These are phyloP conservation scores for Drosophila repleta DNA, from an alignment of 1,140 invertebrate genomes.

Conservation along the genomic window DNA sequence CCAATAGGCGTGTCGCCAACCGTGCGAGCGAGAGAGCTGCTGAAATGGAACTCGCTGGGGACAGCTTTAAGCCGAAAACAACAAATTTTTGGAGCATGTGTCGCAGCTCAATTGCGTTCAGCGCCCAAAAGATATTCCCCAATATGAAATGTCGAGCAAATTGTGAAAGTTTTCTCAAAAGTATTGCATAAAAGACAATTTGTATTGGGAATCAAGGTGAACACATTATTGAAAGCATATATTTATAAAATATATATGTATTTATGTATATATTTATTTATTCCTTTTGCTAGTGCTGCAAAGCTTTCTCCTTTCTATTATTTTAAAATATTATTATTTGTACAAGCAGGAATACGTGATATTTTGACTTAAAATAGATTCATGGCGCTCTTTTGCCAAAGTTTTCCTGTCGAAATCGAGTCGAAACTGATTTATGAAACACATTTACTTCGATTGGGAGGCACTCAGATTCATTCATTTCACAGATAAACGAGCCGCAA, in stretches of 20 bases:
- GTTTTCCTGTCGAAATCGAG: neutral
- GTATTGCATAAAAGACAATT: neutral
- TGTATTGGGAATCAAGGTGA: neutral
- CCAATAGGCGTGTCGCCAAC: neutral
- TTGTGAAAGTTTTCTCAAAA: neutral
- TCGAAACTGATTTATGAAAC: constrained; percentile 39
- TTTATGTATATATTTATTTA: neutral
- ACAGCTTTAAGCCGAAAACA: constrained; percentile 45
- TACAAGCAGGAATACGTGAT: no score
- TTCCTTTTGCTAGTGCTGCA: neutral
- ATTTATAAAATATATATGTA: neutral
- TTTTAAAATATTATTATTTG: no score
- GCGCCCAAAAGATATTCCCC: neutral
- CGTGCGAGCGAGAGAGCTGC: neutral
- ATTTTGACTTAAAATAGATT: no score
- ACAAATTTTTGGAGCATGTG: constrained; percentile 10
- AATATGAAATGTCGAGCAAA: neutral
- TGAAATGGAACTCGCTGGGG: constrained; percentile 9
- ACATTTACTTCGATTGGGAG: constrained; percentile 25
- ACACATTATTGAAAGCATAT: no score
- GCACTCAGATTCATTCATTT: constrained; percentile 68
- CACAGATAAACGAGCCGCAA: constrained; percentile 76
- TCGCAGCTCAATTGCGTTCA: constrained; percentile 18
- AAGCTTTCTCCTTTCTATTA: neutral
- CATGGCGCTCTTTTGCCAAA: neutral